These are phyloP conservation scores for Agrotis exclamationis DNA, from an alignment of 2,888 invertebrate genomes.

Conservation along the genomic window DNA sequence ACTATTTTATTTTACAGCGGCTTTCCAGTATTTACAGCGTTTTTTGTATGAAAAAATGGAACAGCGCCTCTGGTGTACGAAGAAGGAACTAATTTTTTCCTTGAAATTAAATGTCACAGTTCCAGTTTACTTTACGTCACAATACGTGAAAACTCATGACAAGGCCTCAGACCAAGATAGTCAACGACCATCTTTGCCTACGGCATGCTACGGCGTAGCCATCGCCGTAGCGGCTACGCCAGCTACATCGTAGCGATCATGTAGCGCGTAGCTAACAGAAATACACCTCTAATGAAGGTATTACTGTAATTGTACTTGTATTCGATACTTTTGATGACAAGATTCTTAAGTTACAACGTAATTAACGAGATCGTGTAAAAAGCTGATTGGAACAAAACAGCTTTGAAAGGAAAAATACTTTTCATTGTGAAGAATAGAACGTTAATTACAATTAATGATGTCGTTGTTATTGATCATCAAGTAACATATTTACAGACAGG, in stretches of 20 bases:
- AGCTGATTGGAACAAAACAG: background rate
- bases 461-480: background rate
- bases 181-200: background rate
- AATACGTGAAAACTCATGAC: no score
- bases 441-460: background rate
- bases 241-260: conserved; percentile 30
- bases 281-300: background rate
- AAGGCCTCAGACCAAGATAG: no score
- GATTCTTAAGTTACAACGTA: conserved; percentile 14
- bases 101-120: no score
- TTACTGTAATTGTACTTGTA: conserved; percentile 1
- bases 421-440: background rate
- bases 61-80: no score
- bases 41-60: no score
- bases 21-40: no score
- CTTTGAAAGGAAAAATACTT: background rate
- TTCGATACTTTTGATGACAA: conserved; percentile 8
- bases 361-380: conserved; percentile 11
- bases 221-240: conserved; percentile 3
- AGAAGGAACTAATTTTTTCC: no score
- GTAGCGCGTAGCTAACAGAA: background rate
- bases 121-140: no score
- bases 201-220: conserved; percentile 39
- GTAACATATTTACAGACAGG: background rate
- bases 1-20: no score